A percentile compares a stretch with the other conserved stretches of the same genome.
These are phyloP conservation scores for Coleophora flavipennella DNA, from an alignment of 2,888 invertebrate species.

Conservation along the genomic window DNA sequence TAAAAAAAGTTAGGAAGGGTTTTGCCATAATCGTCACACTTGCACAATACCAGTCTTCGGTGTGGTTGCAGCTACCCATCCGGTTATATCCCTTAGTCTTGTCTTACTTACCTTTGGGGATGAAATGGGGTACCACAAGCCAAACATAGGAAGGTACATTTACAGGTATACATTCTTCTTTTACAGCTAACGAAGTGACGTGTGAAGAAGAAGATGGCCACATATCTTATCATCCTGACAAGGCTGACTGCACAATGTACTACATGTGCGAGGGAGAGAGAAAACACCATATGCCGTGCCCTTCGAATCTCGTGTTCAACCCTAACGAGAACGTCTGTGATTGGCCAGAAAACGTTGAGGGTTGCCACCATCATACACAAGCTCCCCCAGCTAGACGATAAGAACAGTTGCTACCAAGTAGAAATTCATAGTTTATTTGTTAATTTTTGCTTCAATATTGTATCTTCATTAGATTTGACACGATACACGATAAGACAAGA, in stretches of 20 bases:
- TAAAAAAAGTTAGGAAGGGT: no score
- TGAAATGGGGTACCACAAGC: no score
- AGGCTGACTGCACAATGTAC: conserved; percentile 93
- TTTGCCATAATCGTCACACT: no score
- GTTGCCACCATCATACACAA: conserved; percentile 76
- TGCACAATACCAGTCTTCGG: no score
- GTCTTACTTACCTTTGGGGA: no score
- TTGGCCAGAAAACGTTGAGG: conserved; percentile 96
- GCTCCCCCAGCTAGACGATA: conserved; percentile 63
- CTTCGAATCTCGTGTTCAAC: conserved; percentile 92
- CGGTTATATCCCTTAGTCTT: no score
- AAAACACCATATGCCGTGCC: conserved; percentile 97
- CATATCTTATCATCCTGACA: conserved; percentile 93
- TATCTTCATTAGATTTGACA: no score
- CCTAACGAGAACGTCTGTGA: conserved; percentile 95
- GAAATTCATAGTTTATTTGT: conserved; percentile 14
- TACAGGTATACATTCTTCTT: no score
- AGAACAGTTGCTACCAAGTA: conserved; percentile 15
- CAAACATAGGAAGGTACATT: no score
- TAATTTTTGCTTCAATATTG: conserved; percentile 19
- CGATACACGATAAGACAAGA: no score
- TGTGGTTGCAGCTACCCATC: no score
- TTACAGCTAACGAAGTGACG: conserved; percentile 86
- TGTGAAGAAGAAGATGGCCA: conserved; percentile 97
- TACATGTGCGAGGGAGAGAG: conserved; percentile 97